Base-by-base conservation (phyloP, 2,888 invertebrate genomes). In the Drosophila tripunctata region DNA sequence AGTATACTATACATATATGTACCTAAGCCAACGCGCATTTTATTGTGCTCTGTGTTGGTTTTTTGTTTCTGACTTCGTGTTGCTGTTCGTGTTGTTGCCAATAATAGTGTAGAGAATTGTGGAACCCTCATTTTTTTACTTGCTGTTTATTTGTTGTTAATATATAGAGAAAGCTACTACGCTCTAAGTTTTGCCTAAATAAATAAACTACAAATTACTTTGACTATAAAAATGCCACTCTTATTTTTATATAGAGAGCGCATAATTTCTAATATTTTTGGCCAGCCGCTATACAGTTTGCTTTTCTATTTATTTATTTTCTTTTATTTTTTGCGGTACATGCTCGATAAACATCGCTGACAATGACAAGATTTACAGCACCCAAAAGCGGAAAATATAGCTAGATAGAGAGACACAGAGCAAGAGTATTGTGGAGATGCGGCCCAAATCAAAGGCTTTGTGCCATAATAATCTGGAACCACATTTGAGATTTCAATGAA, bases 401-500 rank as follows among this genome's bases (percentile, higher is more conserved):
- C 22, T 31, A 50, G 27, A 17, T 15, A 45, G 36, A 17, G 38
- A 36, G 54, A 33, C 36, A 14, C n/a, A 12, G 10, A 10, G 14
- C 8, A 1, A 7, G 47, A 8, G 6, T 5, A 4, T 2, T 12
- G 2, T 17, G 19, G 22, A 5, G 52, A 52, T 57, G 75, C 69
- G 47, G 68, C 54, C 67, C 45, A 77, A 83, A 87, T 74, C 87
- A 83, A 84, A 82, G 81, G 75, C 74, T 74, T 79, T 65, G 63
- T 79, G 79, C 87, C 77, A 80, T 69, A 87, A 83, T 83, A 80
- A 79, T 81, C 84, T 68, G 77, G 60, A 48, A 61, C 62, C 76
- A 68, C 81, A 74, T 83, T 86, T 83, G 67, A 87, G 80, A 81
- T 74, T 83, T 81, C 77, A 83, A 79, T 86, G 84, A 87, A 68